Conservation (phyloP, 2,888 invertebrate genomes). For the Muscina levida region DNA sequence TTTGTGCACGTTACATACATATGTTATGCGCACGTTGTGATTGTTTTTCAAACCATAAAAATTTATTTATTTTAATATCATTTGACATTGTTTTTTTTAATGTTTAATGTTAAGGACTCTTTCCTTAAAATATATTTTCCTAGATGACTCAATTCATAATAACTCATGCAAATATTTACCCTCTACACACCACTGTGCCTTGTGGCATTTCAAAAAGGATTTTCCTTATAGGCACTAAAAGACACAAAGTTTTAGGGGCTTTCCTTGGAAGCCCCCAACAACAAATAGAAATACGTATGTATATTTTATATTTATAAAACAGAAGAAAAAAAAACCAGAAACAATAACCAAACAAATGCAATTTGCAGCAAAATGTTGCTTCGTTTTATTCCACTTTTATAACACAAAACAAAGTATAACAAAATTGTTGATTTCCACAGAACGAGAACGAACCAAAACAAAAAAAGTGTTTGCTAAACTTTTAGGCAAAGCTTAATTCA, state of each 20-base stretch:
- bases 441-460: background rate
- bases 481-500: slow-evolving; percentile 55
- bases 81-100: too few species aligned
- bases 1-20: too few species aligned
- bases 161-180: too few species aligned
- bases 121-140: too few species aligned
- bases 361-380: slow-evolving; percentile 64
- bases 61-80: too few species aligned
- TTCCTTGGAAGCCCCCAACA: slow-evolving; percentile 26
- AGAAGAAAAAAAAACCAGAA: slow-evolving; percentile 25
- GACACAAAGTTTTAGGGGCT: slow-evolving; percentile 37
- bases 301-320: slow-evolving; percentile 6
- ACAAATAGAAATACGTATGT: slow-evolving; percentile 32
- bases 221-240: slow-evolving; percentile 57
- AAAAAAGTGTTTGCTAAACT: slow-evolving; percentile 41
- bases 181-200: slow-evolving; percentile 31
- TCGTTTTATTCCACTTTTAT: slow-evolving; percentile 47
- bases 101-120: too few species aligned
- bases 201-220: slow-evolving; percentile 41
- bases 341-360: slow-evolving; percentile 64
- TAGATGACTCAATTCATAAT: too few species aligned
- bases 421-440: slow-evolving; percentile 48
- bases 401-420: slow-evolving; percentile 54
- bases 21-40: too few species aligned
- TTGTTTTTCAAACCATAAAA: too few species aligned